These are phyloP conservation scores for Oscheius sp. DNA, from an alignment of 2,888 invertebrate genomes.

Conservation along the genomic window DNA sequence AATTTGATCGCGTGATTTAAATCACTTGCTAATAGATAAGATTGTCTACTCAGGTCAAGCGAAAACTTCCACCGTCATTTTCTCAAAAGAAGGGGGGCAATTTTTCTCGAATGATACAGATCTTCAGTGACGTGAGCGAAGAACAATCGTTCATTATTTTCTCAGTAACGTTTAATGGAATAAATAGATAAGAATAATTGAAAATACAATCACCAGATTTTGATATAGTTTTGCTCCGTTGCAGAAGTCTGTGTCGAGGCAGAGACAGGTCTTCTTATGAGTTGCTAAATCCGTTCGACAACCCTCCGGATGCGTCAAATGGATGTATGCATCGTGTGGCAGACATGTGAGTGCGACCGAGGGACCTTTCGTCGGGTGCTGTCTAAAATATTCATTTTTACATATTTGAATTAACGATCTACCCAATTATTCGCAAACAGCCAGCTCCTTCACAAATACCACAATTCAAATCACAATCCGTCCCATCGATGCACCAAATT, in stretches of 20 bases:
- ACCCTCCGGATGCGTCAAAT: conserved; percentile 47
- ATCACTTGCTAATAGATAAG: no score
- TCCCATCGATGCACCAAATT: conserved; percentile 56
- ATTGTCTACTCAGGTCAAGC: no score
- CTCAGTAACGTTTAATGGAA: conserved; percentile 1
- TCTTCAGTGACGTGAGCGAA: no score
- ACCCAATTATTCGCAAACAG: conserved; percentile 52
- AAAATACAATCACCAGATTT: conserved; percentile 3
- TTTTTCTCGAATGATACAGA: no score
- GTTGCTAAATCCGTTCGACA: conserved; percentile 46
- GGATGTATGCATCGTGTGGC: conserved; percentile 51
- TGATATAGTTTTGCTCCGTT: conserved; percentile 25
- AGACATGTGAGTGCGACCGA: conserved; percentile 48
- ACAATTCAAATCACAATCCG: conserved; percentile 47
- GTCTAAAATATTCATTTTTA: conserved; percentile 32
- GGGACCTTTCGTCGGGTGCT: conserved; percentile 35
- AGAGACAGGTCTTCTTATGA: conserved; percentile 46
- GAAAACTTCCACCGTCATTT: no score
- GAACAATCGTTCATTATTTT: no score
- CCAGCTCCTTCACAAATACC: conserved; percentile 51
- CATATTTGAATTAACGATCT: neutral
- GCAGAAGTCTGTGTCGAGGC: conserved; percentile 48
- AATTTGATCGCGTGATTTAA: no score
- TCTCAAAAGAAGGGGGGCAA: no score
- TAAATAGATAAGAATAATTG: neutral